phyloP scores from a whole-genome alignment of 1,140 invertebrate species.

The Rhynchophorus ferrugineus region DNA sequence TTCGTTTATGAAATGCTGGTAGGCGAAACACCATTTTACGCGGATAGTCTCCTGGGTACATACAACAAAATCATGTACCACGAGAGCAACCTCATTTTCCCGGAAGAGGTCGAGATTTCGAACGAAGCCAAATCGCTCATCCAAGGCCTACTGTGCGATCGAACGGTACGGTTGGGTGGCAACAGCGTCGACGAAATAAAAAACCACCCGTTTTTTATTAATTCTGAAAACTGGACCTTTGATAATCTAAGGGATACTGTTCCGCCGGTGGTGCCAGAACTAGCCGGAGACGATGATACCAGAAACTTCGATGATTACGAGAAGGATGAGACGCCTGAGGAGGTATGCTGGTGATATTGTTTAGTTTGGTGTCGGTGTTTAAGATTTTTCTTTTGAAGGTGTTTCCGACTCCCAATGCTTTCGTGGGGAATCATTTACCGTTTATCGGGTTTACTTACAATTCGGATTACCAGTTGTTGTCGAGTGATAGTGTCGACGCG shows the following conservation, averaged over 20 bases:
- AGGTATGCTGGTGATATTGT: slow-evolving; percentile 38
- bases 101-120: slow-evolving; percentile 88
- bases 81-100: slow-evolving; percentile 91
- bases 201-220: slow-evolving; percentile 88
- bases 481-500: slow-evolving; percentile 45
- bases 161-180: slow-evolving; percentile 81
- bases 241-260: slow-evolving; percentile 89
- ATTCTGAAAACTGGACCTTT: slow-evolving; percentile 92
- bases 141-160: slow-evolving; percentile 89
- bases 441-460: slow-evolving; percentile 98
- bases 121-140: slow-evolving; percentile 88
- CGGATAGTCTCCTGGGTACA: slow-evolving; percentile 94
- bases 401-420: slow-evolving; percentile 93
- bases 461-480: slow-evolving; percentile 70
- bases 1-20: slow-evolving; percentile 98
- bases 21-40: slow-evolving; percentile 98
- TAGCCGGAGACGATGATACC: slow-evolving; percentile 94
- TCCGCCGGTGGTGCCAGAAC: slow-evolving; percentile 93
- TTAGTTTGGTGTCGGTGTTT: neutral
- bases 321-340: slow-evolving; percentile 79
- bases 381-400: slow-evolving; percentile 37
- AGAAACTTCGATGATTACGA: slow-evolving; percentile 98
- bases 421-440: slow-evolving; percentile 96
- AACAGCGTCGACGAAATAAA: slow-evolving; percentile 96
- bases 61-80: slow-evolving; percentile 99